Evolutionary conservation across 1,140 invertebrate genomes (phyloP), one percentile per base, ranked within the genome.

Genomic region (Musca domestica): DNA sequence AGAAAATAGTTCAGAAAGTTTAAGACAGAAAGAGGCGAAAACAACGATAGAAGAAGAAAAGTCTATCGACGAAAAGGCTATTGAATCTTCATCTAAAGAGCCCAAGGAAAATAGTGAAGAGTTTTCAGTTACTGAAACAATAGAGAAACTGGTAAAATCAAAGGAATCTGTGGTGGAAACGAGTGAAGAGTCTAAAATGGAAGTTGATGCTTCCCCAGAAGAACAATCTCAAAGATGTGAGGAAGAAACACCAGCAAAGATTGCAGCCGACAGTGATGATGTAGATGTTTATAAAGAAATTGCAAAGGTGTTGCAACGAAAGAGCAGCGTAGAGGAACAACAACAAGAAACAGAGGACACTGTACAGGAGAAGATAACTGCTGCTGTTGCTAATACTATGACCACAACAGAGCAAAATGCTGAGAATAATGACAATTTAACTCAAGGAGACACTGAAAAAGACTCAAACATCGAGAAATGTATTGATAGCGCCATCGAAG

Each of bases 401-500:
- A 17, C 9, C 47, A 61, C 2, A 23, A 30, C 25, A 61, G 10
- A 10, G 47, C 23, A 66, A 41, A n/a, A n/a, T n/a, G 15, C 10
- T 14, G 19, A 51, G 20, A 23, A 63, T n/a, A 25, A 63, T 10
- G 17, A 56, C 3, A 61, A 46, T 20, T 46, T 34, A 27, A n/a
- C 25, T 9, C 12, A 25, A 51, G 25, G 51, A 10, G 27, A 63
- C 25, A 20, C 2, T 27, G 56, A 54, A 14, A 54, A 67, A 30
- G 25, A 19, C 14, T 23, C 30, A 64, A 47, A 46, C 22, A 48
- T 30, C 15, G 64, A 14, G 3, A n/a, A n/a, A n/a, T n/a, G n/a
- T n/a, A n/a, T n/a, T n/a, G n/a, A n/a, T n/a, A 66, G 47, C 58
- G 20, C 30, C 14, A 25, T 19, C 15, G 64, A 66, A 5, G 64